phyloP scores from a whole-genome alignment of 2,113 vertebrate species.

The Phaethornis superciliosus region DNA sequence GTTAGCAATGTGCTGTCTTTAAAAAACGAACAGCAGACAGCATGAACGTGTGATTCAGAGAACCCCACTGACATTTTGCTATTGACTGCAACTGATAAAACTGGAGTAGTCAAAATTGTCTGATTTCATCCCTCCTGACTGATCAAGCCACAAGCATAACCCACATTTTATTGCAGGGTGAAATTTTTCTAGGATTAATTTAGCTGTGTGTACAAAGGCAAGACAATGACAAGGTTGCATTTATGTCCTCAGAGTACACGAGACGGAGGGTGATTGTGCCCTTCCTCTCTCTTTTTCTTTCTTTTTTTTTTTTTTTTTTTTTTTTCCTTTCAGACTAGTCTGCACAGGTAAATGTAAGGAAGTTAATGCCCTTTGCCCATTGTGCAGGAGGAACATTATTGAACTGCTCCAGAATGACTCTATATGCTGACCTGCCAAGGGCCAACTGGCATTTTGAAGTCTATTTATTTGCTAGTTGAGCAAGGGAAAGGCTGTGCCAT shows the following conservation, averaged over 20 bases:
- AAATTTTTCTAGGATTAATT: constrained; percentile 5
- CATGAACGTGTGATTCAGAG: constrained; percentile 35
- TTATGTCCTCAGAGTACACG: background rate
- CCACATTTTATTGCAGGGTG: background rate
- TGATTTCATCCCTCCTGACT: background rate
- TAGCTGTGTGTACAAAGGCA: background rate
- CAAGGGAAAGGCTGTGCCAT: background rate
- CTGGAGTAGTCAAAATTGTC: background rate
- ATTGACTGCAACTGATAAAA: constrained; percentile 24
- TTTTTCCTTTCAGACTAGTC: background rate
- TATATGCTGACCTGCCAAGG: background rate
- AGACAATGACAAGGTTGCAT: background rate
- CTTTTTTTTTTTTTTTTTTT: background rate
- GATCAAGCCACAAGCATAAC: background rate
- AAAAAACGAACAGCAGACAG: constrained; percentile 43
- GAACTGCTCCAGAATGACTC: background rate
- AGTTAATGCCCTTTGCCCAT: background rate
- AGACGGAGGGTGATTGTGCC: background rate
- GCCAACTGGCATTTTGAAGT: background rate
- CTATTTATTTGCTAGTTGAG: background rate
- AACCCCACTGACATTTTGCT: constrained; percentile 24
- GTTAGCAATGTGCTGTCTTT: constrained; percentile 11
- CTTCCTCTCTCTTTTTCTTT: background rate
- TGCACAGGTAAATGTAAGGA: background rate
- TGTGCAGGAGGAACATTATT: background rate